A percentile compares a stretch with the other conserved stretches of the same genome.
Evolutionary conservation across 2,888 invertebrate species (phyloP).

Genomic region (Lamellibrachia satsuma): DNA sequence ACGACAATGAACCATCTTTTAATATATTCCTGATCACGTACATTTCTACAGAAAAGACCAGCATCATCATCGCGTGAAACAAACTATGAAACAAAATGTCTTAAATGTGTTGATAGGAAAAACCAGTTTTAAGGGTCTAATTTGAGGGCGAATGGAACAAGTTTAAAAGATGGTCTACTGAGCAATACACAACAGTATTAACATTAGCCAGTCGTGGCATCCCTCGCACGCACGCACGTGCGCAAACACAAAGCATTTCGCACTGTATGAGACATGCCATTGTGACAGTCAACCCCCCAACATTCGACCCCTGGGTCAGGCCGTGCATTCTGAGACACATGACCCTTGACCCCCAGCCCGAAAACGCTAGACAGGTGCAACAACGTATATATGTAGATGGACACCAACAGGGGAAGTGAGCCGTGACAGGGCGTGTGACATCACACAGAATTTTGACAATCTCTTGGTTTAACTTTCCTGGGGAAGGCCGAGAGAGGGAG

Average conservation of each 20-base stretch:
- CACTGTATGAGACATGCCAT: background rate
- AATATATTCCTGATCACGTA: background rate
- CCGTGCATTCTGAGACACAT: background rate
- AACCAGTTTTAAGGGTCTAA: background rate
- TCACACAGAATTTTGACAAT: background rate
- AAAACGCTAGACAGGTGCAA: constrained; percentile 17
- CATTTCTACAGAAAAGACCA: too few relatives aligned
- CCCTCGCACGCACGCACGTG: background rate
- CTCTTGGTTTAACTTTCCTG: background rate
- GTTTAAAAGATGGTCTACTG: background rate
- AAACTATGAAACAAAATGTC: too few relatives aligned
- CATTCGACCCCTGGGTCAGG: background rate
- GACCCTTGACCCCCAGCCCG: background rate
- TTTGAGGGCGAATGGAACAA: too few relatives aligned
- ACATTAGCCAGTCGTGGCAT: too few relatives aligned
- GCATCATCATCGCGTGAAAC: too few relatives aligned
- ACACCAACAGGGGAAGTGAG: background rate
- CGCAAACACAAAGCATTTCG: background rate
- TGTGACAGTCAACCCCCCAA: background rate
- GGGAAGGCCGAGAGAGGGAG: constrained; percentile 8
- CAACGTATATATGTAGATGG: background rate
- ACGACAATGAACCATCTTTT: constrained; percentile 1
- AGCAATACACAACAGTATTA: too few relatives aligned
- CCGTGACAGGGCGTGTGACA: background rate
- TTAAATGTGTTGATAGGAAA: too few relatives aligned